Percentiles rank a stretch among this genome's conserved stretches.
Conservation (phyloP, 2,888 invertebrate genomes). For the Allygus modestus region DNA sequence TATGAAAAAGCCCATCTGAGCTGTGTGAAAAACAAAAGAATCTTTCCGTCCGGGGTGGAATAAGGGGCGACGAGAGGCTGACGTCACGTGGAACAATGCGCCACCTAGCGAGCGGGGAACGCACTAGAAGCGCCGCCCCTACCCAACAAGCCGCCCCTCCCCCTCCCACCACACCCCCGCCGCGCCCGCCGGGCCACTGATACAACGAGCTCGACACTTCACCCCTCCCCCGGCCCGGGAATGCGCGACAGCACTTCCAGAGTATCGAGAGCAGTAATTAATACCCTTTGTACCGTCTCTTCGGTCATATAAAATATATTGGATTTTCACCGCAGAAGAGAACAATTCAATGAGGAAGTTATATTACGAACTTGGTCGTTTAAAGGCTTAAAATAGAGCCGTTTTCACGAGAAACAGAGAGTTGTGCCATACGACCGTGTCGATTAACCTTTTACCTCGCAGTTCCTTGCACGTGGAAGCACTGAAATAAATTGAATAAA, state of each 20-base stretch:
- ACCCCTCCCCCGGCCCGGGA: not conserved
- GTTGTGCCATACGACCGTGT: no score
- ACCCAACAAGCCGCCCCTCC: not conserved
- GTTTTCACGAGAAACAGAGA: no score
- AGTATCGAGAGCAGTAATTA: not conserved
- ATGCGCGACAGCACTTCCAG: not conserved
- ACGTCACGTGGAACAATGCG: slow-evolving; percentile 59
- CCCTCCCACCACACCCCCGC: not conserved
- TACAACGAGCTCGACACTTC: not conserved
- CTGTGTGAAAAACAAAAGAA: slow-evolving; percentile 62
- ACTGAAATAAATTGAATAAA: no score
- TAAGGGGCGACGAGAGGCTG: slow-evolving; percentile 50
- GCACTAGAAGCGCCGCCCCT: slow-evolving; percentile 41
- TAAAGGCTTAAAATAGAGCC: no score
- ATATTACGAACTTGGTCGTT: no score
- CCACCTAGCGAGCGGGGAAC: slow-evolving; percentile 58
- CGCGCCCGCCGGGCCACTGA: not conserved
- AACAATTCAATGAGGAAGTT: not conserved
- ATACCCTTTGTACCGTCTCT: slow-evolving; percentile 12
- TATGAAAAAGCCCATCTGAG: slow-evolving; percentile 63
- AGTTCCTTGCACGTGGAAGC: no score
- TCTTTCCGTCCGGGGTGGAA: slow-evolving; percentile 57
- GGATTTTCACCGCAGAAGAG: not conserved
- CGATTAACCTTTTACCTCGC: no score
- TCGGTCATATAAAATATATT: not conserved